These are phyloP conservation scores for Notolepis coatsorum DNA, from an alignment of 2,797 vertebrate genomes.

Conservation along the genomic window DNA sequence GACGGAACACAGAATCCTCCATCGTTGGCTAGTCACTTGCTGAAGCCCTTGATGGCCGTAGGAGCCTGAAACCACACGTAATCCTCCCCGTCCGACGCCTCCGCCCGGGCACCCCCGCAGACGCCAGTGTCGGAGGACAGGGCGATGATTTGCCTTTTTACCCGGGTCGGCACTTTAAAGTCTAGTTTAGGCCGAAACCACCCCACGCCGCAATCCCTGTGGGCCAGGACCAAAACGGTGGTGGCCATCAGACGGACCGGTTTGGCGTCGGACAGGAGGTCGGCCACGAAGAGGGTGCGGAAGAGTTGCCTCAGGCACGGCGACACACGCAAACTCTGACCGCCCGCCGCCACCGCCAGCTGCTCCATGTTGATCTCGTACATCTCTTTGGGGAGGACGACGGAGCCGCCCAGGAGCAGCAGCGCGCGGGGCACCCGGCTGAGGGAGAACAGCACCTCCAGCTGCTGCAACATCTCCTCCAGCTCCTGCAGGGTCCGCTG, in stretches of 20 bases:
- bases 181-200: conserved; percentile 95
- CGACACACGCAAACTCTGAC: conserved; percentile 81
- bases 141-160: conserved; percentile 84
- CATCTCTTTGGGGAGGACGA: conserved; percentile 89
- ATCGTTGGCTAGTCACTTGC: conserved; percentile 40
- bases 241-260: conserved; percentile 85
- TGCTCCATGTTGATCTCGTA: conserved; percentile 94
- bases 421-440: conserved; percentile 91
- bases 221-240: conserved; percentile 87
- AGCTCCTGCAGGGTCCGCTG: conserved; percentile 87
- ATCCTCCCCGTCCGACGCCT: conserved; percentile 77
- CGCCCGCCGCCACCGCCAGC: conserved; percentile 72
- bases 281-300: conserved; percentile 89
- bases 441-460: conserved; percentile 90
- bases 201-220: conserved; percentile 89
- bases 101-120: conserved; percentile 8
- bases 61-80: conserved; percentile 97
- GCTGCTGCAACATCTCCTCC: conserved; percentile 87
- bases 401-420: conserved; percentile 89
- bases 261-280: conserved; percentile 89
- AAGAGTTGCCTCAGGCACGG: conserved; percentile 91
- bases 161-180: conserved; percentile 88
- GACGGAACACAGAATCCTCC: neutral
- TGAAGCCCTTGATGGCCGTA: conserved; percentile 88
- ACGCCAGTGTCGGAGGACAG: conserved; percentile 80